Percentiles rank a stretch among this genome's conserved stretches.
These are phyloP conservation scores for Fulica atra DNA, from an alignment of 2,113 vertebrate genomes.

Conservation along the genomic window DNA sequence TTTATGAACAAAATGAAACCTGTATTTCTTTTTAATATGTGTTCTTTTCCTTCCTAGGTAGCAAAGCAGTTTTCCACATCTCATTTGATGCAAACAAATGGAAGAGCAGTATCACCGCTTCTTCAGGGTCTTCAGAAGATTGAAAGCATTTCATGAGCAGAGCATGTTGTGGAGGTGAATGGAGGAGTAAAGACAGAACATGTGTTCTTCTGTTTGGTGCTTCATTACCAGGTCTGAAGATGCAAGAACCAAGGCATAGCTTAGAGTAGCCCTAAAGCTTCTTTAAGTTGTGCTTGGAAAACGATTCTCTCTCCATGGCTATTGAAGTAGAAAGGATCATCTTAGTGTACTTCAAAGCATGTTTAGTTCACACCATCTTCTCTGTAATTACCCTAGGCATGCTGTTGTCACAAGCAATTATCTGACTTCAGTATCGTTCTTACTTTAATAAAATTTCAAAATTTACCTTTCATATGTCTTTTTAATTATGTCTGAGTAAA, in stretches of 20 bases:
- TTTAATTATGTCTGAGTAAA: not conserved
- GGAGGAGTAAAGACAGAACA: not conserved
- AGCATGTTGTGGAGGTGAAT: not conserved
- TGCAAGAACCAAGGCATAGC: conserved; percentile 46
- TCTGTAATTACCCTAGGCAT: not conserved
- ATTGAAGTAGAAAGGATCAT: not conserved
- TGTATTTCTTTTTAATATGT: not conserved
- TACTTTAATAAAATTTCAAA: conserved; percentile 44
- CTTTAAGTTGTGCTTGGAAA: conserved; percentile 65
- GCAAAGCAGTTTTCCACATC: not conserved
- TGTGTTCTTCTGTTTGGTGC: not conserved
- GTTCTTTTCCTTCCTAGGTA: conserved; percentile 19
- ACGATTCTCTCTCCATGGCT: not conserved
- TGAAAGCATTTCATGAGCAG: not conserved
- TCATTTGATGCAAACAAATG: not conserved
- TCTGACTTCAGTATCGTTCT: not conserved
- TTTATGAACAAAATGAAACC: not conserved
- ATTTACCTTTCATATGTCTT: not conserved
- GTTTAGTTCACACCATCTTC: not conserved
- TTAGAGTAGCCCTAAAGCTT: conserved; percentile 66
- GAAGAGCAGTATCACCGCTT: not conserved
- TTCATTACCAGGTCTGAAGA: not conserved
- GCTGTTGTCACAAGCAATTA: not conserved
- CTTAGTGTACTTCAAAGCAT: not conserved
- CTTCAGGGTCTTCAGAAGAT: not conserved